Conservation (phyloP, 2,797 vertebrate species). For the Premnoplex brunnescens region DNA sequence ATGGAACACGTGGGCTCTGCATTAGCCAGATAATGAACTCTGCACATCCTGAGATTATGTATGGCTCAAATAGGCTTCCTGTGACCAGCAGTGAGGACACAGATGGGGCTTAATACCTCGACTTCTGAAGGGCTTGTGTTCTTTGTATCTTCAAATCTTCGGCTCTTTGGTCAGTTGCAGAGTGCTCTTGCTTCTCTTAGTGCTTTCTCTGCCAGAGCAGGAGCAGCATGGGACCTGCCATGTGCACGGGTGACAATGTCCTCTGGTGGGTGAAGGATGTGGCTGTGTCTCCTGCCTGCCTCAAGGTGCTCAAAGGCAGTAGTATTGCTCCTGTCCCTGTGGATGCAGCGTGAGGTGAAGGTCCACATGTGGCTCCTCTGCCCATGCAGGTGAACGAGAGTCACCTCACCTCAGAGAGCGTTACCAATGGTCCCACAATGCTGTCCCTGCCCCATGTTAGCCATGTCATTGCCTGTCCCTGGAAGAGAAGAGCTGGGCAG, state of each 20-base stretch:
- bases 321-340: rapidly evolving
- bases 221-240: neutral
- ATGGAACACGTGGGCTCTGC: neutral
- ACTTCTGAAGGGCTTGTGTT: neutral
- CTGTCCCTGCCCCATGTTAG: rapidly evolving
- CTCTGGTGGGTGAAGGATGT: rapidly evolving
- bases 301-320: rapidly evolving
- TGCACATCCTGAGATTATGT: neutral
- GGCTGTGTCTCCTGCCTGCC: neutral
- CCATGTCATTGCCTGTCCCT: rapidly evolving
- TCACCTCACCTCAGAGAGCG: neutral
- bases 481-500: neutral
- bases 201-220: rapidly evolving
- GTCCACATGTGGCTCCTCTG: neutral
- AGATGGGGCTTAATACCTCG: neutral
- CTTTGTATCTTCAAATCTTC: rapidly evolving
- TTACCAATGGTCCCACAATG: rapidly evolving
- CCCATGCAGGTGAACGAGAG: rapidly evolving
- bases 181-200: neutral
- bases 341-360: rapidly evolving
- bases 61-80: neutral
- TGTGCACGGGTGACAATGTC: rapidly evolving
- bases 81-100: rapidly evolving
- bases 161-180: neutral
- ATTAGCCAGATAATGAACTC: neutral